Conservation (phyloP, 92 coral and sea anemone species). For the Micromussa lordhowensis region DNA sequence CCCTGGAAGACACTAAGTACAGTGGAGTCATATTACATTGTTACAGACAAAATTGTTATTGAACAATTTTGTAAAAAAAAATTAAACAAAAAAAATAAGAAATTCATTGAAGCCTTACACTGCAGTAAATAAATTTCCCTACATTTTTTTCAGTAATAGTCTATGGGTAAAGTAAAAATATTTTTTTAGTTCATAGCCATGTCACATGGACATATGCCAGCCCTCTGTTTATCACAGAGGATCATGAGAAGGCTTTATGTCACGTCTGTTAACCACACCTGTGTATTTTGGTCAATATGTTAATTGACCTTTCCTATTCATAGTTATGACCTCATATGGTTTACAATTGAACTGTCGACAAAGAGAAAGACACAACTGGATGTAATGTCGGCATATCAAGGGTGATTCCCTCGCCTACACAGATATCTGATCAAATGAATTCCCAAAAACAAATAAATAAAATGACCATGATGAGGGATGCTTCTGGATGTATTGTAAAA, state of each 20-base stretch:
- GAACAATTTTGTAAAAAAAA: too few species aligned
- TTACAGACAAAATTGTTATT: too few species aligned
- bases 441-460: too few species aligned
- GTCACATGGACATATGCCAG: background rate
- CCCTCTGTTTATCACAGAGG: background rate
- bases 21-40: too few species aligned
- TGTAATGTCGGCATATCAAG: constrained; percentile 10
- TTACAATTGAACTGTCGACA: background rate
- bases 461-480: background rate
- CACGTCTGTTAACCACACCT: background rate
- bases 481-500: background rate
- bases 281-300: background rate
- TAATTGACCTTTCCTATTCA: constrained; percentile 8
- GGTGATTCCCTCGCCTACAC: constrained; percentile 28
- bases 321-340: constrained; percentile 8
- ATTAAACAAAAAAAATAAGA: too few species aligned
- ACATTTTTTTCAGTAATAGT: too few species aligned
- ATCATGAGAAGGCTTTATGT: background rate
- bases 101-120: too few species aligned
- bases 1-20: too few species aligned
- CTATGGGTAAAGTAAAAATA: too few species aligned
- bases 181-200: background rate
- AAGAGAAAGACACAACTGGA: background rate
- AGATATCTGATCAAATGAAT: too few species aligned
- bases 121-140: too few species aligned